Conservation (phyloP, 1,140 invertebrate genomes). For the Lordiphosa mommai region DNA sequence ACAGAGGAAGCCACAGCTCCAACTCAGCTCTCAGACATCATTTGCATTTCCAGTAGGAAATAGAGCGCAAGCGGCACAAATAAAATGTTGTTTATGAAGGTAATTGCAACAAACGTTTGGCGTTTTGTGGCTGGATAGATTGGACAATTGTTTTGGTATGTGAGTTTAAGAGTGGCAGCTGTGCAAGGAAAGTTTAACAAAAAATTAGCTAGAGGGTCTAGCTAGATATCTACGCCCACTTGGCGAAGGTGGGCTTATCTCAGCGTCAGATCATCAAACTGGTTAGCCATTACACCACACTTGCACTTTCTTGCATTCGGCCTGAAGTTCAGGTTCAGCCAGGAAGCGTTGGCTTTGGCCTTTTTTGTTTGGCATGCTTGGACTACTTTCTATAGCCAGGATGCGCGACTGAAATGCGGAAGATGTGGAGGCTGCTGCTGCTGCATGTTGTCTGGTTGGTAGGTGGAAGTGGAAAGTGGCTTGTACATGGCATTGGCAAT, state of each 20-base stretch:
- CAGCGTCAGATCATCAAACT: conserved; percentile 18
- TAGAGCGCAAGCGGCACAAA: conserved; percentile 59
- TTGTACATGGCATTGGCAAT: conserved; percentile 26
- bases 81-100: conserved; percentile 68
- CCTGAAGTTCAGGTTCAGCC: conserved; percentile 76
- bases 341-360: conserved; percentile 58
- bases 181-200: background rate
- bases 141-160: conserved; percentile 14
- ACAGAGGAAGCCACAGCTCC: conserved; percentile 2
- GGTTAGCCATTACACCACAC: conserved; percentile 16
- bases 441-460: conserved; percentile 21
- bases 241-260: conserved; percentile 19
- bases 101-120: conserved; percentile 48
- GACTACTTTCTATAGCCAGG: conserved; percentile 73
- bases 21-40: conserved; percentile 31
- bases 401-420: conserved; percentile 66
- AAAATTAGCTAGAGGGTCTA: conserved; percentile 7
- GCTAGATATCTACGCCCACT: conserved; percentile 21
- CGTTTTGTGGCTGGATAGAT: conserved; percentile 23
- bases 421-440: conserved; percentile 39
- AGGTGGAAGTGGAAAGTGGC: conserved; percentile 40
- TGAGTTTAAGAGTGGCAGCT: conserved; percentile 20
- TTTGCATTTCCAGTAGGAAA: conserved; percentile 72
- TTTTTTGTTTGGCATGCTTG: conserved; percentile 55
- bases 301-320: conserved; percentile 7